A percentile compares a stretch with the other conserved stretches of the same genome.
Conservation (phyloP, 64 coral and sea anemone genomes). For the Montipora cactus region DNA sequence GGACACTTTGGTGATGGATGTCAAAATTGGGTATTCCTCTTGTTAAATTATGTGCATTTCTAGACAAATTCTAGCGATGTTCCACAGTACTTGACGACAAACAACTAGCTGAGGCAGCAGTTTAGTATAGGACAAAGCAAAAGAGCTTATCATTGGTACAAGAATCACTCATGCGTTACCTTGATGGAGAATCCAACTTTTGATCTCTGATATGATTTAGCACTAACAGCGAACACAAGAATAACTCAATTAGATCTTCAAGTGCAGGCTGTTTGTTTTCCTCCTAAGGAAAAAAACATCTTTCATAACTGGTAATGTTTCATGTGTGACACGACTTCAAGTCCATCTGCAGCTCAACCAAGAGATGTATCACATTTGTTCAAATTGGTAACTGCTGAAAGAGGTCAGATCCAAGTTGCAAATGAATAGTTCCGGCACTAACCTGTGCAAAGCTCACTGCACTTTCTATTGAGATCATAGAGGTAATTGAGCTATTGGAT, state of each 20-base stretch:
- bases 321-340: too few relatives aligned
- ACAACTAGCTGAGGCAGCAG: not conserved
- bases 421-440: not conserved
- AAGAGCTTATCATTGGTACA: not conserved
- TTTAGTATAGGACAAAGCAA: not conserved
- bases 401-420: too few relatives aligned
- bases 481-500: constrained; percentile 62
- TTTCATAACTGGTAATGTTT: too few relatives aligned
- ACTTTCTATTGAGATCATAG: constrained; percentile 64
- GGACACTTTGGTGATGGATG: not conserved
- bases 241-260: constrained; percentile 69
- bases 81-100: too few relatives aligned
- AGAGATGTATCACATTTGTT: too few relatives aligned
- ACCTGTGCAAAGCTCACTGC: constrained; percentile 46
- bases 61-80: too few relatives aligned
- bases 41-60: too few relatives aligned
- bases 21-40: too few relatives aligned
- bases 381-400: too few relatives aligned
- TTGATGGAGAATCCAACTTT: constrained; percentile 26
- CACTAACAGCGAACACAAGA: constrained; percentile 60
- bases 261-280: constrained; percentile 29
- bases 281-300: constrained; percentile 13
- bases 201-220: constrained; percentile 57
- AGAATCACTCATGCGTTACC: not conserved
- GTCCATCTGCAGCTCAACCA: too few relatives aligned